Evolutionary conservation across 2,113 vertebrate species (phyloP), one percentile per base, ranked within the genome.

Genomic region (Manacus vitellinus): DNA sequence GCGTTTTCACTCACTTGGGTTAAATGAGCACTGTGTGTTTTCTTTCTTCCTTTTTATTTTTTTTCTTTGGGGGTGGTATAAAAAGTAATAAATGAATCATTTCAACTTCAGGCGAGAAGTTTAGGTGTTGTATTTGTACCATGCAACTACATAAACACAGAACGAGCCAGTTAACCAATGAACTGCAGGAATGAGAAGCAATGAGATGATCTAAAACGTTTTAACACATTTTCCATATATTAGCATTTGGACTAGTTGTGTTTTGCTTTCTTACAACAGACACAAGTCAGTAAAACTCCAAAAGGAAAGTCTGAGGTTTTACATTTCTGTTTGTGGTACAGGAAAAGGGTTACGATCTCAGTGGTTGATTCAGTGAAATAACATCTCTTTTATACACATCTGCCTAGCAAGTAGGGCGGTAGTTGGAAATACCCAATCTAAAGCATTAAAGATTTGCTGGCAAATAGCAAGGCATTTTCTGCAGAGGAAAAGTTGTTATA

Each of bases 391-490:
- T 97, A 97, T 96, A 97, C 96, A 95, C 96, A 97, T 97, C 97
- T 94, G 95, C 97, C 91, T 96, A 46, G 59, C 88, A 89, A 97
- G 96, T 81, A 97, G 97, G 97, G 97, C 97, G 97, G 97, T 97
- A 97, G 97, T 95, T 98, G 97, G 97, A 98, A 98, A 96, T 96
- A 78, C 95, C 97, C 94, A 97, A 96, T 97, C 97, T 97, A 97
- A 98, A 97, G 97, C 97, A 97, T 95, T 97, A 97, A 98, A 96
- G 96, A 94, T 96, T 96, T 97, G 97, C 97, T 98, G 98, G 98
- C 97, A 97, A 97, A 96, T 76, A 88, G 96, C 94, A 94, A 96
- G 94, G 88, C 81, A 96, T 96, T 96, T 97, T 96, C 95, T 96
- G 96, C 96, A 52, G 90, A 92, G 97, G 91, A 93, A 91, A 97